These are phyloP conservation scores for Ceratitis capitata DNA, from an alignment of 1,140 invertebrate species.

Conservation along the genomic window DNA sequence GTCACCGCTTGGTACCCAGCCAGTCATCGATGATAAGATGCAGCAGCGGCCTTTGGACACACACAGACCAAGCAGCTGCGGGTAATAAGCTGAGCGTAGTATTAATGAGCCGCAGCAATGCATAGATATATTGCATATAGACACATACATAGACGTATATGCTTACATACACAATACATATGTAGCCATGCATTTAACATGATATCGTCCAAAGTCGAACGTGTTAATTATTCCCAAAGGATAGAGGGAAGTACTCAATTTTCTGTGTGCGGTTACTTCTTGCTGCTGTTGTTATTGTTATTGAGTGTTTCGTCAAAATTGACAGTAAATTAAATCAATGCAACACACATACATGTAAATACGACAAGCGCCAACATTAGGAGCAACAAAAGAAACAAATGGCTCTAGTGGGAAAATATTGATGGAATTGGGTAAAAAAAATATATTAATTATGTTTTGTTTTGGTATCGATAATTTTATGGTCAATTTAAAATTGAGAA, in stretches of 20 bases:
- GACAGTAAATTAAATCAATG: conserved; percentile 2
- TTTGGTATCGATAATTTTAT: background rate
- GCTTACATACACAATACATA: no score
- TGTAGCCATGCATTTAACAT: background rate
- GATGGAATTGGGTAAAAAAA: background rate
- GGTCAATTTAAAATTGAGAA: conserved; percentile 5
- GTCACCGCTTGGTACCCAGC: conserved; percentile 24
- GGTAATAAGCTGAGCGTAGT: background rate
- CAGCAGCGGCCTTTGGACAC: background rate
- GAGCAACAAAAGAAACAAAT: background rate
- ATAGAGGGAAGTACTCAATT: background rate
- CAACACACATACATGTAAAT: background rate
- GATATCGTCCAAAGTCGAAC: conserved; percentile 20
- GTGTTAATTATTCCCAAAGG: conserved; percentile 35
- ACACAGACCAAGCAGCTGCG: background rate
- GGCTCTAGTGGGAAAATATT: background rate
- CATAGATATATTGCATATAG: background rate
- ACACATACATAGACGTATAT: background rate
- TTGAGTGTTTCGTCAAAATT: conserved; percentile 1
- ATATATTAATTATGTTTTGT: background rate
- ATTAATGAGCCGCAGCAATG: conserved; percentile 9
- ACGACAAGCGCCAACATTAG: background rate
- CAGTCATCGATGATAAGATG: background rate
- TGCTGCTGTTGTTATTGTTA: background rate
- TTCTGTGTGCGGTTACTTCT: background rate